A percentile compares a stretch with the other conserved stretches of the same genome.
phyloP scores from a whole-genome alignment of 2,797 vertebrate species.

The Trematomus bernacchii region DNA sequence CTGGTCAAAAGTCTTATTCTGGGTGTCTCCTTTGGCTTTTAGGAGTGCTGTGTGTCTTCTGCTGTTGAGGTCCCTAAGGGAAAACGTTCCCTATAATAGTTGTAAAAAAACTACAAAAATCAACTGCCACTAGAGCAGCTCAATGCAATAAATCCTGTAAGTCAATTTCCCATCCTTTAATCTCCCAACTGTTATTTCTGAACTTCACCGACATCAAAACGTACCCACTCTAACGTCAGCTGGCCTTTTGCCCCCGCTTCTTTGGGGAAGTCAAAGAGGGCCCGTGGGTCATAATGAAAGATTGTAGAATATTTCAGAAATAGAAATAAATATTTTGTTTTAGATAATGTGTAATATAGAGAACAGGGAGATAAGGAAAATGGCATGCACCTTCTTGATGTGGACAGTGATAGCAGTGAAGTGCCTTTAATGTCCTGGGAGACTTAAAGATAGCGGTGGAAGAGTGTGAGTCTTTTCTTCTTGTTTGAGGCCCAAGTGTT shows the following conservation, averaged over 20 bases:
- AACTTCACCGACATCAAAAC: constrained; percentile 25
- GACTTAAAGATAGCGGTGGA: constrained; percentile 51
- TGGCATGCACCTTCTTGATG: constrained; percentile 66
- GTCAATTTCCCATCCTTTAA: constrained; percentile 52
- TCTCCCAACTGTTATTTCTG: constrained; percentile 27
- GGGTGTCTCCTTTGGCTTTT: constrained; percentile 40
- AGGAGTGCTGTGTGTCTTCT: constrained; percentile 36
- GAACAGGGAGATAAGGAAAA: constrained; percentile 27
- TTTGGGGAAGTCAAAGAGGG: constrained; percentile 11
- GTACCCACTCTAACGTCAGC: constrained; percentile 17
- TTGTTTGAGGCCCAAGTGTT: constrained; percentile 45
- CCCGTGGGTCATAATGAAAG: constrained; percentile 40
- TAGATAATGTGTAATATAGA: constrained; percentile 55
- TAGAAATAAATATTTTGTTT: constrained; percentile 44
- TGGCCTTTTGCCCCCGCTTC: constrained; percentile 8
- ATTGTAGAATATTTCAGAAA: constrained; percentile 69
- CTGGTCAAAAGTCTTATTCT: constrained; percentile 25
- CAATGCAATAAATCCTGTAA: constrained; percentile 75
- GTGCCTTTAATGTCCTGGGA: constrained; percentile 82
- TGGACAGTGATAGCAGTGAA: constrained; percentile 76
- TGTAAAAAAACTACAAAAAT: constrained; percentile 34
- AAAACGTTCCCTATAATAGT: constrained; percentile 35
- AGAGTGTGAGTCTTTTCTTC: constrained; percentile 32
- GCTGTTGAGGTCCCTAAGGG: constrained; percentile 17
- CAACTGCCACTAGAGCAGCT: constrained; percentile 60